Evolutionary conservation across 1,140 invertebrate species (phyloP), one percentile per base, ranked within the genome.

Genomic region (Ladona fulva): DNA sequence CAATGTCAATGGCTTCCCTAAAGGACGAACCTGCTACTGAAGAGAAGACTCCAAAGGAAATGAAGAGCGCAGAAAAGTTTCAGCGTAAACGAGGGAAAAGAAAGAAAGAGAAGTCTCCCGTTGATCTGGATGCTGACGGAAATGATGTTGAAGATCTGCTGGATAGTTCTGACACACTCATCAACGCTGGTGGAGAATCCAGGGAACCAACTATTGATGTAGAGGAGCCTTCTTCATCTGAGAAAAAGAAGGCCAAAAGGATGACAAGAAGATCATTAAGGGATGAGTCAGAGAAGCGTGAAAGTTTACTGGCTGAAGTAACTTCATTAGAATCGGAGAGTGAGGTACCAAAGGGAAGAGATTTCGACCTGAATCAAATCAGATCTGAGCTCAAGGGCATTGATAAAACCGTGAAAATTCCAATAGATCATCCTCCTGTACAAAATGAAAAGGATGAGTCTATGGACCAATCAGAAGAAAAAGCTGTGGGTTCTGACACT

Each of bases 351-450:
- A 91, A 91, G 80, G 91, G 91, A 19, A 86, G 92, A 6, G 92
- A 93, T 82, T 94, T 93, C 81, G 93, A 95, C 85, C 85, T 95
- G 0, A 93, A 92, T 85, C 91, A 94, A 85, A 94, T 95, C 78
- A 85, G 93, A 80, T 94, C 92, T 0, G 93, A 95, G 83, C 83
- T 95, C 0, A 95, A 95, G 84, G 93, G 93, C 24, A 90, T 94
- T 37, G 89, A 89, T 76, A 91, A 90, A 82, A 87, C 88, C 8
- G 85, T 90, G 0, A 89, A 82, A 77, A 24, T 87, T 74, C 82
- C 86, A 66, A 59, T 79, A 84, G 19, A 78, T 85, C 14, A 79
- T 82, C 6, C 77, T 84, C 19, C 25, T 16, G 16, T 24, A 22
- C n/a, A 79, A 74, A 25, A 22, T 25, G 74, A 78, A 77, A 73